phyloP scores from a whole-genome alignment of 92 coral and sea anemone species.

The Bergia sp. region DNA sequence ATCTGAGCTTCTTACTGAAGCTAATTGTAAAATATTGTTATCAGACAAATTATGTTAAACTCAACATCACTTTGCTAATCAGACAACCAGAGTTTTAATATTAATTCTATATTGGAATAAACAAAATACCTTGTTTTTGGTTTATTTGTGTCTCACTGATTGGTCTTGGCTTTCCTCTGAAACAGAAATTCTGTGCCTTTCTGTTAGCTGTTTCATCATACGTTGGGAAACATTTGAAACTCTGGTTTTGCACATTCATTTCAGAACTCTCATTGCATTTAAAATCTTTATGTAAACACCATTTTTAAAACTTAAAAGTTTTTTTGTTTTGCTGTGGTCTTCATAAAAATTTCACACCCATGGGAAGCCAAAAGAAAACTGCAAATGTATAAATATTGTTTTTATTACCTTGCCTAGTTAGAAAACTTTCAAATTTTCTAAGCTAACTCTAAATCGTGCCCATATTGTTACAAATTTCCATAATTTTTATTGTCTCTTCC shows the following conservation, averaged over 20 bases:
- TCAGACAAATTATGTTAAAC: background rate
- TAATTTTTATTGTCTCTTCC: background rate
- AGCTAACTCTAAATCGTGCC: background rate
- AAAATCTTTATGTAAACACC: background rate
- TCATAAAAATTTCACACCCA: background rate
- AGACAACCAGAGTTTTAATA: background rate
- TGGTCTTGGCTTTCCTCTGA: background rate
- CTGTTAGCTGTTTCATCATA: background rate
- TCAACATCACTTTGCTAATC: background rate
- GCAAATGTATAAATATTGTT: background rate
- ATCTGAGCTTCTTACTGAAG: background rate
- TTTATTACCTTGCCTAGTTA: background rate
- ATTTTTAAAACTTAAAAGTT: background rate
- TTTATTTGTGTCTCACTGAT: background rate
- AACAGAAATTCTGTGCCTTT: background rate
- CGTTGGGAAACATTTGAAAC: background rate
- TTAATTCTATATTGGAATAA: background rate
- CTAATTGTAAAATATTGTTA: slow-evolving; percentile 13
- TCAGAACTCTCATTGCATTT: background rate
- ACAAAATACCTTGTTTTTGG: background rate
- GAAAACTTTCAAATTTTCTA: background rate
- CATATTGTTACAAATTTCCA: background rate
- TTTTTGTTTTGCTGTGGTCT: background rate
- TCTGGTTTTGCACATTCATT: background rate
- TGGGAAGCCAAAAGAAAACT: background rate